Base-by-base conservation (phyloP, 2,888 invertebrate genomes). In the Zhengitettix transpicula region DNA sequence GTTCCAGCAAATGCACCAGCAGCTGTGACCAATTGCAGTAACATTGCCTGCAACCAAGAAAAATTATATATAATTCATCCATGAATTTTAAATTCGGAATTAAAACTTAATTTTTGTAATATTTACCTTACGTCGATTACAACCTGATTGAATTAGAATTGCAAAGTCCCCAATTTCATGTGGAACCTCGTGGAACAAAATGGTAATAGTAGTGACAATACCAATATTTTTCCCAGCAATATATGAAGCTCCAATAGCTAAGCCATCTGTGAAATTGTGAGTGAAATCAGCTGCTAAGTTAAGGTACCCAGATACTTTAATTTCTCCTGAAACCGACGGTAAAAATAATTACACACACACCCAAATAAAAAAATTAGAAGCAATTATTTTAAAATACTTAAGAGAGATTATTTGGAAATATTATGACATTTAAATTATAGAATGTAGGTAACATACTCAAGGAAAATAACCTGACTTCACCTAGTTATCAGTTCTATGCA, bases 91-190 rank as follows among this genome's bases (percentile, higher is more conserved):
- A 28, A 28, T 28, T 28, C 3, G 2, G 2, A 28, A 5, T 5
- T 28, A 5, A 7, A 28, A 28, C 28, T 5, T n/a, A 28, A 28
- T 28, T 55, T 65, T 64, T 65, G 28, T 5, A 28, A 28, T 28
- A 28, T 28, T n/a, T 68, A 82, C 84, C 77, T 95, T 95, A 70
- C 79, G 85, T 67, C 90, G 84, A 10, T 89, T 87, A 71, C 95
- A 97, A 40, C 99, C 99, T 55, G 97, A 96, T 73, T 98, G 96
- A 60, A 99, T 85, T 59, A 99, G 81, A 72, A 99, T 98, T 14
- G 99, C 99, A 78, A 96, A 99, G 74, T 99, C 99, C 51, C 99
- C 99, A 71, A 99, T 97, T 77, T 99, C 99, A 77, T 99, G 99
- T 44, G 99, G 99, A 64, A 99, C 90, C 79, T 99, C 99, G 73